Evolutionary conservation across 1,140 invertebrate genomes (phyloP).

Genomic region (Drosophila yakuba): DNA sequence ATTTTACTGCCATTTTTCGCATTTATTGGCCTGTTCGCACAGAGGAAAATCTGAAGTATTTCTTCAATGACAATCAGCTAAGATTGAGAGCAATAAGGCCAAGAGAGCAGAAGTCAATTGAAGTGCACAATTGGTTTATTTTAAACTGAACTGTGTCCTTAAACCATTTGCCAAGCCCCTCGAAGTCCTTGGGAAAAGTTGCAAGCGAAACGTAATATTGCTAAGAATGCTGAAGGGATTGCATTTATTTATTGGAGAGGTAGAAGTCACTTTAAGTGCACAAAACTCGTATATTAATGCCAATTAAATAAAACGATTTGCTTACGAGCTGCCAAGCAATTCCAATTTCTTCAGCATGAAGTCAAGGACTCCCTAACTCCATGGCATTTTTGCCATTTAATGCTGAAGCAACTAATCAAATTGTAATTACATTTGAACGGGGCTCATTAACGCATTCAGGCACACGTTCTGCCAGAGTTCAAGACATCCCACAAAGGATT

Average conservation of each 20-base stretch:
- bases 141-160: constrained; percentile 11
- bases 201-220: neutral
- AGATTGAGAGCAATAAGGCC: constrained; percentile 21
- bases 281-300: too few relatives aligned
- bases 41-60: constrained; percentile 5
- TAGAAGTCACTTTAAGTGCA: neutral
- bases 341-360: neutral
- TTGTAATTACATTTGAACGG: constrained; percentile 70
- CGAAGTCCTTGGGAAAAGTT: neutral
- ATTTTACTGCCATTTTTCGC: constrained; percentile 34
- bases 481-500: constrained; percentile 24
- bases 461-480: constrained; percentile 12
- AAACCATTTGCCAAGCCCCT: constrained; percentile 4
- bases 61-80: constrained; percentile 3
- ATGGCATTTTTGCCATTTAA: constrained; percentile 15
- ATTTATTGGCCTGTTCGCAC: constrained; percentile 30
- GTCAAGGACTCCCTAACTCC: too few relatives aligned
- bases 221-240: neutral
- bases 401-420: constrained; percentile 61
- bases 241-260: neutral
- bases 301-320: too few relatives aligned
- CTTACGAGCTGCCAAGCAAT: neutral
- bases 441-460: constrained; percentile 50
- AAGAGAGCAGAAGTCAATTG: constrained; percentile 23
- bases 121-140: constrained; percentile 11